A percentile compares a stretch with the other conserved stretches of the same genome.
phyloP scores from a whole-genome alignment of 2,888 invertebrate genomes.

The Theretra japonica region DNA sequence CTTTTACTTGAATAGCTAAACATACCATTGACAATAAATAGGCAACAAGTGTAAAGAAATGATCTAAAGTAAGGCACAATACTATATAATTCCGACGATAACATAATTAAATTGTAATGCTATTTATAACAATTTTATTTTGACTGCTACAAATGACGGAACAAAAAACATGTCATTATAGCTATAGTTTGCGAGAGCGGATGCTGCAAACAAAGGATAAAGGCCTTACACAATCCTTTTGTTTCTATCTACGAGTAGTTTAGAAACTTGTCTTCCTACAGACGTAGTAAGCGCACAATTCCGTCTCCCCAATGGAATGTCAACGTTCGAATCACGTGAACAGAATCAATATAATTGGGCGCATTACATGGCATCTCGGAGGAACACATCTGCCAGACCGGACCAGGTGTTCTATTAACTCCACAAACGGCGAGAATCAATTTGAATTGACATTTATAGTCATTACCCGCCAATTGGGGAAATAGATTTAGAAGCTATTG shows the following conservation, averaged over 20 bases:
- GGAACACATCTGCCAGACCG: neutral
- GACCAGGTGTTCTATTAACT: conserved; percentile 22
- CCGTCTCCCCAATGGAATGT: neutral
- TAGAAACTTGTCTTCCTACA: neutral
- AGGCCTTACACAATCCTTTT: neutral
- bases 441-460: conserved; percentile 35
- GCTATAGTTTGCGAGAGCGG: neutral
- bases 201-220: conserved; percentile 9
- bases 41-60: too few species aligned
- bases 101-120: too few species aligned
- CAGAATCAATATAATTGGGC: conserved; percentile 23
- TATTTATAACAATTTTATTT: neutral
- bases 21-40: too few species aligned
- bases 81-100: too few species aligned
- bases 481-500: neutral
- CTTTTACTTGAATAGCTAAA: too few species aligned
- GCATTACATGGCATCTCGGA: neutral
- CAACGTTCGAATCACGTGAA: conserved; percentile 29
- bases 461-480: conserved; percentile 25
- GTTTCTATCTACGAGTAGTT: neutral
- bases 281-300: conserved; percentile 1
- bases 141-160: neutral
- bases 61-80: too few species aligned
- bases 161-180: neutral
- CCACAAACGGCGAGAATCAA: conserved; percentile 32